phyloP scores from a whole-genome alignment of 2,113 vertebrate species.

The Mungos mungo region DNA sequence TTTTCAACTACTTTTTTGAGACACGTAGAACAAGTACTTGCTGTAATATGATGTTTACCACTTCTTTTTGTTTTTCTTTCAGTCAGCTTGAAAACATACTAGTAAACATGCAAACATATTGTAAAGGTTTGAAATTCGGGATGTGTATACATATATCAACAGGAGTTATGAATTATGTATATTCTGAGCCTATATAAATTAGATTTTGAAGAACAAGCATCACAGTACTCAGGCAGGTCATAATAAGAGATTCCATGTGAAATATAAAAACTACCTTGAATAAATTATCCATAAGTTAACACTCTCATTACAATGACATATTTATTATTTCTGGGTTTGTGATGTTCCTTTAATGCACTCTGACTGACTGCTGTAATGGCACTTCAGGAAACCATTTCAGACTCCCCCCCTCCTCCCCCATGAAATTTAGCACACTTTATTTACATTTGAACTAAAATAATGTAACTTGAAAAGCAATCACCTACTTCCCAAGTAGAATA shows the following conservation, averaged over 20 bases:
- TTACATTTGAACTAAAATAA: constrained; percentile 74
- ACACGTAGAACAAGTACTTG: constrained; percentile 14
- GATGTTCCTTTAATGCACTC: constrained; percentile 62
- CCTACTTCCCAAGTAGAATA: constrained; percentile 29
- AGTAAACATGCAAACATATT: constrained; percentile 68
- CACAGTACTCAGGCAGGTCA: constrained; percentile 31
- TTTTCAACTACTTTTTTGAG: constrained; percentile 60
- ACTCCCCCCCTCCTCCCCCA: neutral
- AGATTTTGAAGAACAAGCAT: constrained; percentile 70
- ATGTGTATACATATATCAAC: constrained; percentile 45
- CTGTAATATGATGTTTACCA: constrained; percentile 47
- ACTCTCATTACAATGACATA: constrained; percentile 52
- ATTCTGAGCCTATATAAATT: constrained; percentile 62
- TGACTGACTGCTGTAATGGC: constrained; percentile 80
- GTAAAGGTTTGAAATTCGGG: constrained; percentile 59
- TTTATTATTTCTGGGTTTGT: constrained; percentile 73
- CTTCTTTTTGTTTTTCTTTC: constrained; percentile 73
- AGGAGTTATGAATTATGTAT: constrained; percentile 70
- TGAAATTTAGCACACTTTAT: constrained; percentile 76
- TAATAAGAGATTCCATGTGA: constrained; percentile 56
- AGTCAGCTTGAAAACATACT: constrained; percentile 71
- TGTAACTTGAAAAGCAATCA: constrained; percentile 65
- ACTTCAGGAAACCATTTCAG: constrained; percentile 76
- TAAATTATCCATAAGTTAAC: constrained; percentile 61
- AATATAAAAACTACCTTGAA: constrained; percentile 61